phyloP scores from a whole-genome alignment of 2,113 vertebrate species.

The Lamprologus callipterus region DNA sequence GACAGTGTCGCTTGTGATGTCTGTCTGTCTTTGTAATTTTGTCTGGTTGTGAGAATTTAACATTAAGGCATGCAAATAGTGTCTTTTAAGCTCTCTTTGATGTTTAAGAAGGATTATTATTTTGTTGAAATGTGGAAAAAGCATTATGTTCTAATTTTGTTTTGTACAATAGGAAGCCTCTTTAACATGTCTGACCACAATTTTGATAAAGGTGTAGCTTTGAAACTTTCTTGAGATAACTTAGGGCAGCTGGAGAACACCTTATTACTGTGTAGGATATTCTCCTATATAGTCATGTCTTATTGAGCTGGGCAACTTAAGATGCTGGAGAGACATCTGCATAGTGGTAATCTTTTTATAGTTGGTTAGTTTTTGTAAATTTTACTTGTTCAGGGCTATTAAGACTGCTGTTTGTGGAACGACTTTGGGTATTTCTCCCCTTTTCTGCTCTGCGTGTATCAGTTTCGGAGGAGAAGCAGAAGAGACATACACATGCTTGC shows the following conservation, averaged over 20 bases:
- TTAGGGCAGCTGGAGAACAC: not conserved
- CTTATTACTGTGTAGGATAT: not conserved
- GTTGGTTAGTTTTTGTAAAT: not conserved
- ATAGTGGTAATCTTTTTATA: not conserved
- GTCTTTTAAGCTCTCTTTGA: not conserved
- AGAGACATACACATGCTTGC: not conserved
- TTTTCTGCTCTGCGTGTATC: not conserved
- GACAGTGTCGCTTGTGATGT: not conserved
- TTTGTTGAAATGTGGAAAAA: not conserved
- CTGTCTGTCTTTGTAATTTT: not conserved
- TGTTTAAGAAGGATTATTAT: not conserved
- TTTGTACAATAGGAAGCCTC: not conserved
- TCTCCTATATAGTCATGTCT: not conserved
- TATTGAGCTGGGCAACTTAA: not conserved
- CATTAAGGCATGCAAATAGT: not conserved
- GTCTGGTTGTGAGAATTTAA: not conserved
- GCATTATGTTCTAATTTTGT: not conserved
- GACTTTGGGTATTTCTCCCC: not conserved
- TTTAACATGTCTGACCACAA: not conserved
- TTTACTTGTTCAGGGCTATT: not conserved
- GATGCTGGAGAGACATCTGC: not conserved
- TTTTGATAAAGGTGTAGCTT: not conserved
- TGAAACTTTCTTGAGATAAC: not conserved
- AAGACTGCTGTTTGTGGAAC: not conserved
- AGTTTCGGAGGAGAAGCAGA: not conserved